Percentiles rank a stretch among this genome's conserved stretches.
phyloP scores from a whole-genome alignment of 2,113 vertebrate species.

The Phyllopteryx taeniolatus region DNA sequence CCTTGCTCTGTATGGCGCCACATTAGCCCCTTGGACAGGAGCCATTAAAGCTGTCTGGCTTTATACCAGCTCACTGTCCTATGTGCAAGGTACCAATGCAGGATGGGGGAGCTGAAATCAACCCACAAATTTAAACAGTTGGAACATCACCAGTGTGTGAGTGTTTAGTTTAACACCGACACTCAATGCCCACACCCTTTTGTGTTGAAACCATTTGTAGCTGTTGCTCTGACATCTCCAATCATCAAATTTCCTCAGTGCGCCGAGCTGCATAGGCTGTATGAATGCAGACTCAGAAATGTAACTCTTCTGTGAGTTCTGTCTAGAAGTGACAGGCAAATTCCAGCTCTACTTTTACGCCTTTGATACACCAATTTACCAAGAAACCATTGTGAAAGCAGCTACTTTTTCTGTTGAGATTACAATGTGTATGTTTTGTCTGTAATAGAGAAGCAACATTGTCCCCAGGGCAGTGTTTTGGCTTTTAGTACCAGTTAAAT shows the following conservation, averaged over 20 bases:
- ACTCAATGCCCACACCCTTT: neutral
- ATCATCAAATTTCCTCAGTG: neutral
- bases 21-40: neutral
- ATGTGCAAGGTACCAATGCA: neutral
- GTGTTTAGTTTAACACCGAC: neutral
- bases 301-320: neutral
- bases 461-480: constrained; percentile 12
- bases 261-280: too few relatives aligned
- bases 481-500: constrained; percentile 44
- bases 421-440: constrained; percentile 12
- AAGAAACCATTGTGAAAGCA: neutral
- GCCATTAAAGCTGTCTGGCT: neutral
- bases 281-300: neutral
- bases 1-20: neutral
- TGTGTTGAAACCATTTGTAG: neutral
- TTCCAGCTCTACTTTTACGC: neutral
- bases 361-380: neutral
- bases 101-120: neutral
- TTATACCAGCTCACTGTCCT: neutral
- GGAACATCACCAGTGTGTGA: neutral
- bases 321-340: neutral
- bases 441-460: neutral
- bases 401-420: constrained; percentile 7
- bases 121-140: neutral
- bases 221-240: neutral